Evolutionary conservation across 2,113 vertebrate species (phyloP).

Genomic region (Syngnathus scovelli): DNA sequence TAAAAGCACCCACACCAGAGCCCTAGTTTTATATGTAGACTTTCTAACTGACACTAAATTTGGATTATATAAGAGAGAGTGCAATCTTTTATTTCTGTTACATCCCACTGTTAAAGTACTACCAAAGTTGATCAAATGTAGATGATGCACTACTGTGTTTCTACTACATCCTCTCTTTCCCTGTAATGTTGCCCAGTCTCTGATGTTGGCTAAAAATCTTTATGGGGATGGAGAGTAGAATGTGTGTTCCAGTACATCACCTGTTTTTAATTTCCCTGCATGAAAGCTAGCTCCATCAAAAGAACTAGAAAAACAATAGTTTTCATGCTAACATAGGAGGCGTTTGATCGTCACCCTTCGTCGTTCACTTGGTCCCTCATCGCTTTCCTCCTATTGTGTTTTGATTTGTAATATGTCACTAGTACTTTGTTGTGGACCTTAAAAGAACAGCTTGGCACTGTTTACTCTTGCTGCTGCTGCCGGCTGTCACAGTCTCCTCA

Average conservation of each 20-base stretch:
- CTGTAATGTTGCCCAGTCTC: conserved; percentile 85
- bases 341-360: conserved; percentile 52
- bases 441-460: conserved; percentile 50
- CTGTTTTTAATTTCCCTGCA: conserved; percentile 97
- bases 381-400: neutral
- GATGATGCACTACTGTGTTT: conserved; percentile 52
- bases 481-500: conserved; percentile 22
- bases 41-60: neutral
- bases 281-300: conserved; percentile 94
- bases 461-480: conserved; percentile 14
- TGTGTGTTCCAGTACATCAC: conserved; percentile 86
- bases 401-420: conserved; percentile 31
- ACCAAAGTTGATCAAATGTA: conserved; percentile 4
- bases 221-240: conserved; percentile 76
- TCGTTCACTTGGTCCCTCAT: conserved; percentile 23
- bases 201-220: conserved; percentile 80
- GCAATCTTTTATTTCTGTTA: neutral
- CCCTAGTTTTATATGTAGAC: too few species aligned
- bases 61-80: neutral
- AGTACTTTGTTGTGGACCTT: conserved; percentile 65
- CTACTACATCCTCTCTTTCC: conserved; percentile 76
- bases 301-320: conserved; percentile 82
- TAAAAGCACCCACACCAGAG: too few species aligned
- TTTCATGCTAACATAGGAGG: conserved; percentile 82
- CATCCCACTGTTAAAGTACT: neutral